These are phyloP conservation scores for Egretta garzetta DNA, from an alignment of 2,113 vertebrate species.

Conservation along the genomic window DNA sequence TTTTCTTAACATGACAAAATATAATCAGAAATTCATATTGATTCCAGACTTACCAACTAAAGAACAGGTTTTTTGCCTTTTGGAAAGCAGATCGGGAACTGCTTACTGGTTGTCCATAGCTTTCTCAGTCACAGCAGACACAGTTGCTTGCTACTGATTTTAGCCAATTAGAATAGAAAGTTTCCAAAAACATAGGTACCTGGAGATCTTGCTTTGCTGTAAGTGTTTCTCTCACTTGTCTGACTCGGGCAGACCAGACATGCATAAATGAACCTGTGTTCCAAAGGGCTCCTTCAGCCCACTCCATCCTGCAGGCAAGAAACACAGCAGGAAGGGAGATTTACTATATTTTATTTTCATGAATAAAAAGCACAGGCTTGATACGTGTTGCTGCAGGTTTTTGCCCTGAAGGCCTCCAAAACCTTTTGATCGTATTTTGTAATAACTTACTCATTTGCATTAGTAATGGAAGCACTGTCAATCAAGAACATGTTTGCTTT, in stretches of 20 bases:
- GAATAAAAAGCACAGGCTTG: neutral
- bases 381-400: neutral
- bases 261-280: slow-evolving; percentile 25
- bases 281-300: slow-evolving; percentile 18
- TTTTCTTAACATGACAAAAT: neutral
- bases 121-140: neutral
- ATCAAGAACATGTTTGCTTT: neutral
- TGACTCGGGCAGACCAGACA: neutral
- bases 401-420: neutral
- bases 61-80: neutral
- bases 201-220: neutral
- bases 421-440: neutral
- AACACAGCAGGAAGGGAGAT: slow-evolving; percentile 18
- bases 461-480: neutral
- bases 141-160: neutral
- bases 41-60: neutral
- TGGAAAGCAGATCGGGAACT: neutral
- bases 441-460: neutral
- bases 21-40: neutral
- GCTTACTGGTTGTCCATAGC: neutral
- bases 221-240: slow-evolving; percentile 19
- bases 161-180: neutral
- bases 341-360: slow-evolving; percentile 15
- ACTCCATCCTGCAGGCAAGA: slow-evolving; percentile 31
- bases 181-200: neutral